phyloP scores from a whole-genome alignment of 64 coral and sea anemone genomes.

The Acropora tenuis region DNA sequence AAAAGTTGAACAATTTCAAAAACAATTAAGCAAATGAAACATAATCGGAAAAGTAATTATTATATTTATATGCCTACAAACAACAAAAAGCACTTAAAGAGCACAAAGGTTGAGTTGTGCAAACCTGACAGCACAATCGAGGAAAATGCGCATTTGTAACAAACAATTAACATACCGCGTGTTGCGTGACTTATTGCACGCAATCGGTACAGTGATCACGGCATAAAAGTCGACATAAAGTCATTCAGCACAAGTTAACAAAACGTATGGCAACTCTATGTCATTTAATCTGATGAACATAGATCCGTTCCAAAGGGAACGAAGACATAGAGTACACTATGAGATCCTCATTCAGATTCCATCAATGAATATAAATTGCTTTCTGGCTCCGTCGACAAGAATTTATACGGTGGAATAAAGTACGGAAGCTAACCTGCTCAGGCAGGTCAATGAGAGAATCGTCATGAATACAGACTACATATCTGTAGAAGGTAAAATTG shows the following conservation, averaged over 20 bases:
- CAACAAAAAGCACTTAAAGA: too few relatives aligned
- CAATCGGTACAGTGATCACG: not conserved
- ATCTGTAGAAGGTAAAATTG: conserved; percentile 3
- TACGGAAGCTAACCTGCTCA: not conserved
- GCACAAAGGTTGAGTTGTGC: too few relatives aligned
- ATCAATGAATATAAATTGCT: too few relatives aligned
- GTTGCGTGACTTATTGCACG: not conserved
- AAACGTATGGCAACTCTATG: not conserved
- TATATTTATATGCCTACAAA: too few relatives aligned
- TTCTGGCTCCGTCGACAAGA: too few relatives aligned
- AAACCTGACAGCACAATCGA: too few relatives aligned
- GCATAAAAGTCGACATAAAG: not conserved
- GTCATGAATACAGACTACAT: conserved; percentile 23
- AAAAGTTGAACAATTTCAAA: too few relatives aligned
- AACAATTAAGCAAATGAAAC: too few relatives aligned
- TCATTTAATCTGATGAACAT: not conserved
- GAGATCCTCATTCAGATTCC: too few relatives aligned
- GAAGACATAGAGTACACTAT: not conserved
- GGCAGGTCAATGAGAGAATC: not conserved
- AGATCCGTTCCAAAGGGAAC: not conserved
- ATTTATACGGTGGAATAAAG: not conserved
- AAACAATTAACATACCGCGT: too few relatives aligned
- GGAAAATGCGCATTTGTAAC: too few relatives aligned
- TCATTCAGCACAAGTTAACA: not conserved
- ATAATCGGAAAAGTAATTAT: too few relatives aligned